phyloP scores from a whole-genome alignment of 1,140 invertebrate species.

The Platorchestia sp. region DNA sequence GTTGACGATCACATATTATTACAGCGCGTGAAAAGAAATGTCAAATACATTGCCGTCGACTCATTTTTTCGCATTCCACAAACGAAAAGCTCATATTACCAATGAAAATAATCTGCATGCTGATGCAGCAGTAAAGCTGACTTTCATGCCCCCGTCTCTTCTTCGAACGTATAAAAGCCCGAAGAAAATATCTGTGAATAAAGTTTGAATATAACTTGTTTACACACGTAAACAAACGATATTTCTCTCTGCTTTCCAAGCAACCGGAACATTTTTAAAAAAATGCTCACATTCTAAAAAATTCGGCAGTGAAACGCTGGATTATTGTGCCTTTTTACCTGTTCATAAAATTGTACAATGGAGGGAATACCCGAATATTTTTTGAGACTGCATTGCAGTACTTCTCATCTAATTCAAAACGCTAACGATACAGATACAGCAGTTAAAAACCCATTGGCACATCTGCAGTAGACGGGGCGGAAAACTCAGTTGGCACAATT shows the following conservation, averaged over 20 bases:
- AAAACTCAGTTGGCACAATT: background rate
- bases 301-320: background rate
- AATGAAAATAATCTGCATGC: background rate
- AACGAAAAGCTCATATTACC: background rate
- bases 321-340: background rate
- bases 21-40: no score
- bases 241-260: background rate
- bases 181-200: background rate
- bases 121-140: background rate
- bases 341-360: background rate
- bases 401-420: background rate
- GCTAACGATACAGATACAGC: background rate
- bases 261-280: background rate
- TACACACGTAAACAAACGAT: background rate
- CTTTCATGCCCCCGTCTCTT: background rate
- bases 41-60: no score
- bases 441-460: background rate
- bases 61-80: background rate
- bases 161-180: background rate
- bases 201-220: no score
- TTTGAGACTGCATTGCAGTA: background rate
- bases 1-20: background rate
- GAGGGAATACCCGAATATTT: background rate
- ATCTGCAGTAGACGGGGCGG: slow-evolving; percentile 29
- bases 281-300: background rate